Evolutionary conservation across 2,113 vertebrate species (phyloP).

Genomic region (Lepisosteus oculatus): DNA sequence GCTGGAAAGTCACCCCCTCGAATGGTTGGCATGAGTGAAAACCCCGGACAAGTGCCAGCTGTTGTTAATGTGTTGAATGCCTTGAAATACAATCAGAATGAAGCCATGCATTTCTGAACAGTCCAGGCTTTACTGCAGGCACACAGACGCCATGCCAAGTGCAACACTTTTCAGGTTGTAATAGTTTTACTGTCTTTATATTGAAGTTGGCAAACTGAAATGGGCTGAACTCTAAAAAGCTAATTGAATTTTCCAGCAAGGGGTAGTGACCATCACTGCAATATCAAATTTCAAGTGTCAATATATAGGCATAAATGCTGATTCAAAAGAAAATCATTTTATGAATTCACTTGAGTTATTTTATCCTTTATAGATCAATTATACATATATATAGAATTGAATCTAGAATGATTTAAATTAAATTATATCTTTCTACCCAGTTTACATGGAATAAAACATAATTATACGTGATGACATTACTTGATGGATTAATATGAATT

Average conservation of each 20-base stretch:
- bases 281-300: constrained; percentile 45
- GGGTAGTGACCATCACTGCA: constrained; percentile 43
- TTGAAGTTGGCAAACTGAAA: constrained; percentile 52
- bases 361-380: no score
- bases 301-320: constrained; percentile 15
- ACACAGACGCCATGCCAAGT: constrained; percentile 52
- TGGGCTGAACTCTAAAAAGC: constrained; percentile 42
- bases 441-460: no score
- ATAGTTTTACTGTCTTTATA: constrained; percentile 65
- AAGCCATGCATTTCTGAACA: constrained; percentile 30
- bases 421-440: no score
- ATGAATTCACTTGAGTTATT: no score
- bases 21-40: constrained; percentile 26
- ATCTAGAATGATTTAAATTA: no score
- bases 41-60: constrained; percentile 27
- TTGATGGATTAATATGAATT: no score
- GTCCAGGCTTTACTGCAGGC: constrained; percentile 38
- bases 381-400: no score
- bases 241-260: constrained; percentile 56
- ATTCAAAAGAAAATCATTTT: neutral
- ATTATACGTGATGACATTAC: no score
- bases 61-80: constrained; percentile 24
- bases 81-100: constrained; percentile 41
- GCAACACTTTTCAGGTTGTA: constrained; percentile 65
- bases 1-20: constrained; percentile 21